Evolutionary conservation across 2,888 invertebrate genomes (phyloP).

Genomic region (Gari tellinella): DNA sequence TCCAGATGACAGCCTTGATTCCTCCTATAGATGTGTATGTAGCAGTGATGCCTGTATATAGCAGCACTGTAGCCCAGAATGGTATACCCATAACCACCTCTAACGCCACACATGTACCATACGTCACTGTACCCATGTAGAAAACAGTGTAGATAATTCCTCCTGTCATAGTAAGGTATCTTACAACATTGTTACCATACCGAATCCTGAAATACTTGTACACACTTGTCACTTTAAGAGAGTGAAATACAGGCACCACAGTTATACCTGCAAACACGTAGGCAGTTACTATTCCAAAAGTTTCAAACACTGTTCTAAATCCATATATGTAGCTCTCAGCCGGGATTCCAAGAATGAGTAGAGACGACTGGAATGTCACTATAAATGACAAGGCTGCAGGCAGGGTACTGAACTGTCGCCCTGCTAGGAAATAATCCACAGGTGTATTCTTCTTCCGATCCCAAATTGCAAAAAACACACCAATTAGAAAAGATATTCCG

Average conservation of each 20-base stretch:
- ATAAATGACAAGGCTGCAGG: conserved; percentile 42
- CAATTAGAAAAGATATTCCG: conserved; percentile 27
- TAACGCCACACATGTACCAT: conserved; percentile 33
- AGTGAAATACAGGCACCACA: conserved; percentile 33
- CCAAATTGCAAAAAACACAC: conserved; percentile 32
- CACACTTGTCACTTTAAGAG: conserved; percentile 29
- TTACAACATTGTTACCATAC: conserved; percentile 28
- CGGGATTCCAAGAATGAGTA: conserved; percentile 32
- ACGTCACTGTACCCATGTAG: conserved; percentile 40
- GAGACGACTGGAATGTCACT: conserved; percentile 48
- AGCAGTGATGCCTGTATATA: conserved; percentile 28
- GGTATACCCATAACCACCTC: conserved; percentile 28
- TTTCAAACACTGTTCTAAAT: not conserved
- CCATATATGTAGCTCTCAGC: conserved; percentile 36
- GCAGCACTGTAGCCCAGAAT: conserved; percentile 31
- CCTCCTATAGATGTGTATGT: conserved; percentile 43
- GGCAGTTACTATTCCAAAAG: conserved; percentile 8
- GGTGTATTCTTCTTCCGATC: conserved; percentile 16
- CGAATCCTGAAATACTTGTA: conserved; percentile 32
- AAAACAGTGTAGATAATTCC: conserved; percentile 30
- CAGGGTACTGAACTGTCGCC: conserved; percentile 7
- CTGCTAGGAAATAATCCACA: conserved; percentile 35
- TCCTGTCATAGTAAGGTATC: conserved; percentile 14
- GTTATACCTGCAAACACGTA: conserved; percentile 19
- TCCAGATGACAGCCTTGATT: conserved; percentile 49